Evolutionary conservation across 2,113 vertebrate species (phyloP).

Genomic region (Cephalopholis sonnerati): DNA sequence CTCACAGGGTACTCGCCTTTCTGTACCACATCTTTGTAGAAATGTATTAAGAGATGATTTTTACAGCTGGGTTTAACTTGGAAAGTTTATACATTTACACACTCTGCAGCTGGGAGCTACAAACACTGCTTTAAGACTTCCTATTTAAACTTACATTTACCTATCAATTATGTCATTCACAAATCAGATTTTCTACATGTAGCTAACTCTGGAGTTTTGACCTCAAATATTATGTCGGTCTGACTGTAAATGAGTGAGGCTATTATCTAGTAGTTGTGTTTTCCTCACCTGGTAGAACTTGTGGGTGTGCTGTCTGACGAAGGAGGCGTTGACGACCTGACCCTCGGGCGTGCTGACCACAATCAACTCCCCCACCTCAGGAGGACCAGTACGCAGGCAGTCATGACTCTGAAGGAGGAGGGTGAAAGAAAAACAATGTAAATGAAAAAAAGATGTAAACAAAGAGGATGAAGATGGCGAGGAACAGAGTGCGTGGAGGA

Average conservation of each 20-base stretch:
- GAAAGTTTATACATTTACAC: not conserved
- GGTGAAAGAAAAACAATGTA: not conserved
- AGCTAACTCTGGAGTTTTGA: not conserved
- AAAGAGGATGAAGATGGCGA: not conserved
- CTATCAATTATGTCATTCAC: not conserved
- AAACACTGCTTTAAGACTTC: not conserved
- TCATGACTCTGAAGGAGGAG: slow-evolving; percentile 89
- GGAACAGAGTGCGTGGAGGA: not conserved
- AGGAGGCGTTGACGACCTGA: slow-evolving; percentile 90
- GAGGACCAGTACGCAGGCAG: slow-evolving; percentile 89
- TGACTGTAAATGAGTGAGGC: not conserved
- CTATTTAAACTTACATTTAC: not conserved
- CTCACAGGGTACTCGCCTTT: not conserved
- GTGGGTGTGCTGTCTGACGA: slow-evolving; percentile 87
- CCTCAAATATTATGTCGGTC: not conserved
- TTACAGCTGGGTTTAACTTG: not conserved
- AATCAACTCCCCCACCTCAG: slow-evolving; percentile 88
- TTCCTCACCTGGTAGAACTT: slow-evolving; percentile 91
- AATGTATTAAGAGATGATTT: not conserved
- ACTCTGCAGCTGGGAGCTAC: not conserved
- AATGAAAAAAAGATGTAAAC: not conserved
- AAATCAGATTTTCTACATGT: not conserved
- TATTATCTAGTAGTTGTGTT: not conserved
- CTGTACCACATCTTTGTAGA: not conserved
- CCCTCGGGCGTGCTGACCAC: slow-evolving; percentile 88